These are phyloP conservation scores for Orchestes rusci DNA, from an alignment of 2,888 invertebrate genomes.

Conservation along the genomic window DNA sequence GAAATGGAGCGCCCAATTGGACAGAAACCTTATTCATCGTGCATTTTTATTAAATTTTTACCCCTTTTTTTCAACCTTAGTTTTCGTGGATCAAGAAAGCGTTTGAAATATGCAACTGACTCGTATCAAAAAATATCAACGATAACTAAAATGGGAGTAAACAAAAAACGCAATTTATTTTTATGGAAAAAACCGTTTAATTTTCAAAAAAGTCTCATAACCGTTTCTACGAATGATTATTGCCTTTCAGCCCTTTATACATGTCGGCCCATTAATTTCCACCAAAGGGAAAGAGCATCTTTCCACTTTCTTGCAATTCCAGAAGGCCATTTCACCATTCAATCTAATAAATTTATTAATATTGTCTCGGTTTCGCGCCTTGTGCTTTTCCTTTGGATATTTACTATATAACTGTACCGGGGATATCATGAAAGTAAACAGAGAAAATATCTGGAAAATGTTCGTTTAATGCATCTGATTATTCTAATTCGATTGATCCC, in stretches of 20 bases:
- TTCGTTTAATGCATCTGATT: too few relatives aligned
- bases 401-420: too few relatives aligned
- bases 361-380: constrained; percentile 28
- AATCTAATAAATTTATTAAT: constrained; percentile 38
- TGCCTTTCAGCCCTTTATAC: constrained; percentile 18
- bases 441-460: too few relatives aligned
- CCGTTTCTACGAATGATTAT: constrained; percentile 20
- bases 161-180: too few relatives aligned
- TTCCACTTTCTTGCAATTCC: constrained; percentile 22
- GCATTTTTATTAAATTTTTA: constrained; percentile 25
- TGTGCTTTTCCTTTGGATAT: constrained; percentile 24
- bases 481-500: too few relatives aligned
- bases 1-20: constrained; percentile 30
- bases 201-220: constrained; percentile 17
- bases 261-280: constrained; percentile 20
- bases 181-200: constrained; percentile 18
- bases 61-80: too few relatives aligned
- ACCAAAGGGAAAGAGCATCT: constrained; percentile 18
- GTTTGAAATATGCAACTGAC: too few relatives aligned
- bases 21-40: constrained; percentile 31
- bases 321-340: constrained; percentile 22
- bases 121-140: too few relatives aligned
- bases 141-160: too few relatives aligned
- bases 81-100: too few relatives aligned
- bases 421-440: too few relatives aligned